Percentiles rank a stretch among this genome's conserved stretches.
Conservation (phyloP, 2,797 vertebrate genomes). For the Sebastes trivittatus region DNA sequence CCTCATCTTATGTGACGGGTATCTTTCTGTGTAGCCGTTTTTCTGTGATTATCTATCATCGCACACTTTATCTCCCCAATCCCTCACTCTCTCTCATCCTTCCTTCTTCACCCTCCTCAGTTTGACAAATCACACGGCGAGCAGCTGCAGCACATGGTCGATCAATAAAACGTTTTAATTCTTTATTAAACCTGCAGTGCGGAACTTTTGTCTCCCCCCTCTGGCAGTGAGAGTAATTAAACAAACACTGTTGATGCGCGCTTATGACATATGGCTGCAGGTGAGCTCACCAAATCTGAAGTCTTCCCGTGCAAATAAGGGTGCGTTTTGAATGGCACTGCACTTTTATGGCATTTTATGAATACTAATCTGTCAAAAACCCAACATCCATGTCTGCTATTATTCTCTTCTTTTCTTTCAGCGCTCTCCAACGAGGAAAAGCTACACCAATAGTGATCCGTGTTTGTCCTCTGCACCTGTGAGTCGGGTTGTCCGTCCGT, state of each 20-base stretch:
- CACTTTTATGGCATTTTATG: background rate
- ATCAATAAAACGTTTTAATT: slow-evolving; percentile 75
- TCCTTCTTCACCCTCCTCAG: background rate
- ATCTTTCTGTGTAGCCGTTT: background rate
- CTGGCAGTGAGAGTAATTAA: background rate
- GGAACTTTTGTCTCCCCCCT: background rate
- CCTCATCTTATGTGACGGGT: slow-evolving; percentile 2
- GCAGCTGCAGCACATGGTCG: slow-evolving; percentile 11
- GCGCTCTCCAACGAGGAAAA: background rate
- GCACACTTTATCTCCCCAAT: background rate
- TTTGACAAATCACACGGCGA: slow-evolving; percentile 36
- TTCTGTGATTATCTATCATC: slow-evolving; percentile 34
- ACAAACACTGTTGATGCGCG: background rate
- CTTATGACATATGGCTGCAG: background rate
- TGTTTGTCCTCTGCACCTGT: background rate
- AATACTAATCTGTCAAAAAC: background rate
- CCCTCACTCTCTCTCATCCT: background rate
- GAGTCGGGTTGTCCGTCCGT: no score
- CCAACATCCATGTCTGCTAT: background rate
- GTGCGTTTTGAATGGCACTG: background rate
- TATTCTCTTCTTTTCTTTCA: background rate
- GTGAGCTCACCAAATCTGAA: background rate
- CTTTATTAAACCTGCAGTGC: slow-evolving; percentile 64
- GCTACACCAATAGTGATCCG: background rate
- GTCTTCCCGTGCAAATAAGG: background rate